These are phyloP conservation scores for Ophthalmotilapia sp. DNA, from an alignment of 2,113 vertebrate species.

Conservation along the genomic window DNA sequence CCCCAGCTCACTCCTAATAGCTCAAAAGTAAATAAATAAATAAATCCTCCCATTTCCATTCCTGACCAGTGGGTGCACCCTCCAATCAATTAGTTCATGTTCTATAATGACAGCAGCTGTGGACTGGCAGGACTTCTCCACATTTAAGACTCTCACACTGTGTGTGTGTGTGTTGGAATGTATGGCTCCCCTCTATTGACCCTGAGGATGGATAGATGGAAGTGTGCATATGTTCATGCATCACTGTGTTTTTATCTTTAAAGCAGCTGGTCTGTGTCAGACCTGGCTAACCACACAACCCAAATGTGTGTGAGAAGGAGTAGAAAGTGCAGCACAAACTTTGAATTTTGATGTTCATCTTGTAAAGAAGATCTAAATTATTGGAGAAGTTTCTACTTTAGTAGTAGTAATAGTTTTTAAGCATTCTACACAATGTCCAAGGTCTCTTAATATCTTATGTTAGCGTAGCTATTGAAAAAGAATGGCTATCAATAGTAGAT, in stretches of 20 bases:
- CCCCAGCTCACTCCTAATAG: background rate
- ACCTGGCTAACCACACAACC: background rate
- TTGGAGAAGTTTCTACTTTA: background rate
- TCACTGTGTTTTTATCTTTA: conserved; percentile 10
- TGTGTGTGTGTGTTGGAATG: background rate
- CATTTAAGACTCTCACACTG: background rate
- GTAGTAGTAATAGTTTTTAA: background rate
- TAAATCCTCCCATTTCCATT: background rate
- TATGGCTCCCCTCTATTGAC: background rate
- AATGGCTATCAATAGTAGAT: rapidly evolving
- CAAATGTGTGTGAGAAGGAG: background rate
- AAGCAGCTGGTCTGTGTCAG: conserved; percentile 28
- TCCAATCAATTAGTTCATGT: conserved; percentile 37
- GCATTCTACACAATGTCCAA: background rate
- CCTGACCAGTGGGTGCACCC: background rate
- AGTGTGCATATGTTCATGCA: conserved; percentile 3
- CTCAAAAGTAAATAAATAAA: background rate
- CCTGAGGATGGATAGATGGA: background rate
- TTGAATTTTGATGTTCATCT: background rate
- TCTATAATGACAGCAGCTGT: conserved; percentile 48
- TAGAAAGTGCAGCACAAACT: background rate
- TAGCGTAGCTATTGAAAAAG: rapidly evolving
- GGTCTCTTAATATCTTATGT: background rate
- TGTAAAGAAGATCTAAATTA: background rate
- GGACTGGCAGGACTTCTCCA: conserved; percentile 1